These are phyloP conservation scores for Xanthia icteritia DNA, from an alignment of 2,888 invertebrate genomes.

Conservation along the genomic window DNA sequence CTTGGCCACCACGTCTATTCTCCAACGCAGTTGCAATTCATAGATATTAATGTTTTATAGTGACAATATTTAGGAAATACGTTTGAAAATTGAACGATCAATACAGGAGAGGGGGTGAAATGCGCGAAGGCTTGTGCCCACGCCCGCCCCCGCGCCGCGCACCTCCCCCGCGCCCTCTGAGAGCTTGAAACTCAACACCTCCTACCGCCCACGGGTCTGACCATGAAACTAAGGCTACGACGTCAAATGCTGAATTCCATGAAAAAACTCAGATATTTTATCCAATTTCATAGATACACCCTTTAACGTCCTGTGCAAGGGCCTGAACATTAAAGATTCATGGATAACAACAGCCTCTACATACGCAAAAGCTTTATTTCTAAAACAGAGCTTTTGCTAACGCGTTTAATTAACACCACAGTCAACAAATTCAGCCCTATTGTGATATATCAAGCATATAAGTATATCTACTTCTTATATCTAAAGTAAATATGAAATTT, in stretches of 20 bases:
- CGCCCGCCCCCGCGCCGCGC: conserved; percentile 75
- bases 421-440: not conserved
- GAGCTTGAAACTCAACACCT: conserved; percentile 79
- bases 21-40: conserved; percentile 34
- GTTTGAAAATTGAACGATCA: conserved; percentile 86
- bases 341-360: not conserved
- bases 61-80: conserved; percentile 83
- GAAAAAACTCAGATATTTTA: conserved; percentile 1
- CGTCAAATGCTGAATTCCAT: conserved; percentile 54
- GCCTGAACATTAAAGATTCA: not conserved
- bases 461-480: not conserved
- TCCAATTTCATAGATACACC: not conserved
- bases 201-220: conserved; percentile 80
- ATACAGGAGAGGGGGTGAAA: conserved; percentile 80
- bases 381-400: not conserved
- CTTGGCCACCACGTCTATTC: conserved; percentile 11
- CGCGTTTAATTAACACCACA: not conserved
- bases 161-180: conserved; percentile 67
- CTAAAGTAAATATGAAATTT: not conserved
- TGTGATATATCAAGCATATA: not conserved
- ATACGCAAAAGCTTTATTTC: conserved; percentile 14
- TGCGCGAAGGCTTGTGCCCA: conserved; percentile 82
- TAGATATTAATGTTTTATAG: conserved; percentile 69
- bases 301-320: not conserved
- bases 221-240: conserved; percentile 73